Evolutionary conservation across 2,888 invertebrate genomes (phyloP), one percentile per base, ranked within the genome.

Genomic region (Apotomis capreana): DNA sequence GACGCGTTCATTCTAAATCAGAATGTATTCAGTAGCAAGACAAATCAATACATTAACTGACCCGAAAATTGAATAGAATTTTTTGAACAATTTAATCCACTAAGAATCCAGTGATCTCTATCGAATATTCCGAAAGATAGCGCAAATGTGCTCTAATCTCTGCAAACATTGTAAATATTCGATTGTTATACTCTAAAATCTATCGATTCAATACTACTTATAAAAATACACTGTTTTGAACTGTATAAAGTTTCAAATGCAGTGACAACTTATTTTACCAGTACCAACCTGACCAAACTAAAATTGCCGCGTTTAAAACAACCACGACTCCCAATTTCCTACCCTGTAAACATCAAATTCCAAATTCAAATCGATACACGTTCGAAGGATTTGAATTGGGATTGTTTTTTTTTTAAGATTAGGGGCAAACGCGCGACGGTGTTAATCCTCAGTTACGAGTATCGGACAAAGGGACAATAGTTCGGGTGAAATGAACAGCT

Each of bases 361-460:
- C 13, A 37, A 57, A 8, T 10, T 51, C 49, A n/a, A 13, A 61
- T 61, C 37, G 12, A 58, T 36, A 44, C 26, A 26, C 26, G n/a
- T 52, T 57, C 40, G 63, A 6, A 51, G 60, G 10, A 63, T 73
- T 65, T 52, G 58, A 65, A 64, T 72, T 63, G 59, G 58, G 71
- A 72, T 57, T 75, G 76, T 78, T 78, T 78, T 77, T 75, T 75
- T 73, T 75, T 65, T 72, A 68, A 76, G 75, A 71, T 75, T 79
- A 74, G 54, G 60, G 76, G 83, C 83, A 80, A 80, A 85, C 85
- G 89, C 89, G 86, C 86, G 84, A 86, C 88, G 77, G 78, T 82
- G 83, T 87, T 89, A 90, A 91, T 90, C 90, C 90, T 79, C 81
- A 83, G 86, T 89, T 88, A 89, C 87, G 87, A 87, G 84, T 79